phyloP scores from a whole-genome alignment of 1,140 invertebrate genomes.

The Cyclina sinensis region DNA sequence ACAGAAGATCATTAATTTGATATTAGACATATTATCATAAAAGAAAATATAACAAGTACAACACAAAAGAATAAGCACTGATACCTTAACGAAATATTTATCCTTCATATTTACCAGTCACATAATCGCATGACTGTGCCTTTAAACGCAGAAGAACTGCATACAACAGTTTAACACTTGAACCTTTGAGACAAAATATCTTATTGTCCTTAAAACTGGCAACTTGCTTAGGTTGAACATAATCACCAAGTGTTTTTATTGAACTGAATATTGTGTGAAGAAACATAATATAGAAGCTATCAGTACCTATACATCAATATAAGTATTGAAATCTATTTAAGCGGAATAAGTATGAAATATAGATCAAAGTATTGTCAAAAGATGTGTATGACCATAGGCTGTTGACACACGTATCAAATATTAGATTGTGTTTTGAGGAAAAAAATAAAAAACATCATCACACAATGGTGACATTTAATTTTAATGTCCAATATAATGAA shows the following conservation, averaged over 20 bases:
- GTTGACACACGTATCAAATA: background rate
- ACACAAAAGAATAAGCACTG: background rate
- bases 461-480: no score
- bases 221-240: background rate
- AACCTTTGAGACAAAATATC: slow-evolving; percentile 14
- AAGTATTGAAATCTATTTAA: background rate
- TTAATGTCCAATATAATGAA: no score
- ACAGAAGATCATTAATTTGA: no score
- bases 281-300: background rate
- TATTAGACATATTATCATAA: no score
- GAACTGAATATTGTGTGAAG: slow-evolving; percentile 20
- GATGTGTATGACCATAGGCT: background rate
- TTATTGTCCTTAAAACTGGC: slow-evolving; percentile 1
- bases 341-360: slow-evolving; percentile 6
- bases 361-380: slow-evolving; percentile 7
- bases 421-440: background rate
- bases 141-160: background rate
- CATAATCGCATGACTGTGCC: background rate
- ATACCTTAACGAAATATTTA: slow-evolving; percentile 30
- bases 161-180: slow-evolving; percentile 32
- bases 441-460: background rate
- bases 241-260: slow-evolving; percentile 5
- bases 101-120: background rate
- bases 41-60: no score
- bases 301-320: background rate